Conservation (phyloP, 2,888 invertebrate genomes). For the Diarsia rubi region DNA sequence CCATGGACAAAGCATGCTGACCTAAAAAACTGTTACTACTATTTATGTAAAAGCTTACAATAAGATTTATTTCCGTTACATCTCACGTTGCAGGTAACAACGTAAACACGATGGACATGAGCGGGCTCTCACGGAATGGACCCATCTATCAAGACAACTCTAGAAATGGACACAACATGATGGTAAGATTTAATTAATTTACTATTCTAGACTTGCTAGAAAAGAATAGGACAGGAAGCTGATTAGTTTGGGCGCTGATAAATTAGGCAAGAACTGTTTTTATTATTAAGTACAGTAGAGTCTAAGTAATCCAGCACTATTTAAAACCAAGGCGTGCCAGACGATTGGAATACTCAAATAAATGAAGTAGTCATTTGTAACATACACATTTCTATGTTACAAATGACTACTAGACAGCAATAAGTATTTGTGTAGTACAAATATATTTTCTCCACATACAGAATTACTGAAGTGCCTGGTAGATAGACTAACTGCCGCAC, state of each 20-base stretch:
- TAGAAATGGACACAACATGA: conserved; percentile 88
- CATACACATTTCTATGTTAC: too few relatives aligned
- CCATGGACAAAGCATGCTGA: background rate
- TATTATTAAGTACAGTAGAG: background rate
- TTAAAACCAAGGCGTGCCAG: too few relatives aligned
- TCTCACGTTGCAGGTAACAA: conserved; percentile 79
- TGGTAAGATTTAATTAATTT: conserved; percentile 74
- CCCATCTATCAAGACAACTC: conserved; percentile 88
- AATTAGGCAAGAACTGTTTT: background rate
- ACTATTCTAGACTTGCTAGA: background rate
- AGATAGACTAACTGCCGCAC: too few relatives aligned
- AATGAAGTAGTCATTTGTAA: too few relatives aligned
- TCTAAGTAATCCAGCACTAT: too few relatives aligned
- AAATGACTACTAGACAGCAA: too few relatives aligned
- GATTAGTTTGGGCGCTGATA: background rate
- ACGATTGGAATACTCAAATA: too few relatives aligned
- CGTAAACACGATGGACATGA: conserved; percentile 86
- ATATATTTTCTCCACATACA: too few relatives aligned
- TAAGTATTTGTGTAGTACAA: too few relatives aligned
- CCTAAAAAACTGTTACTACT: too few relatives aligned
- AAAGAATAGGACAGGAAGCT: background rate
- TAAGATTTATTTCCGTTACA: background rate
- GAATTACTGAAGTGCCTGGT: too few relatives aligned
- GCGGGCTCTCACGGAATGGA: conserved; percentile 85
- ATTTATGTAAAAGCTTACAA: too few relatives aligned